Base-by-base conservation (phyloP, 1,140 invertebrate species). In the Drosophila dunni region DNA sequence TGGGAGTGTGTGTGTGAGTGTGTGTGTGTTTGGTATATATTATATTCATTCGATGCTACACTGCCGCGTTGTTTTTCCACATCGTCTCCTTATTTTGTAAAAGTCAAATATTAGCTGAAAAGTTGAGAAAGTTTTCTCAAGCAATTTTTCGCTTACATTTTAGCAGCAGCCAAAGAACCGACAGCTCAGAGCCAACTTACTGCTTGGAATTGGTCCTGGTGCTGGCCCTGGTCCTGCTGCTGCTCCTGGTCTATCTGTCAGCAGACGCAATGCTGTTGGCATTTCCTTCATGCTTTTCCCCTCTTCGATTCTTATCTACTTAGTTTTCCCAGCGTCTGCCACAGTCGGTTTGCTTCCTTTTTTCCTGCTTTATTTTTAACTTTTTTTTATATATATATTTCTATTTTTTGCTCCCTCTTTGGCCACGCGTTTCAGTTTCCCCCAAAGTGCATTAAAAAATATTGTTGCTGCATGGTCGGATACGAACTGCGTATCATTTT, bases 81-180 rank as follows among this genome's bases (percentile, higher is more conserved):
- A 90, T 88, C 84, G 83, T 78, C 84, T 90, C 73, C 84, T 89
- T 89, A 88, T 88, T 88, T 88, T 84, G 81, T 68, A 73, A 89
- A 89, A 89, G 84, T 90, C 84, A 89, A 89, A 89, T 89, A 89
- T 89, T 89, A 89, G 84, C 84, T 89, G 84, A 89, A 89, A 89
- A 89, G 84, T 89, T 89, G 84, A 90, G 81, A 89, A 89, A 89
- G 85, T 89, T 89, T 90, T 90, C 84, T 73, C 84, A 90, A 89
- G 84, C 84, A 89, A 89, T 89, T 89, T 89, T 89, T 79, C 85
- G 78, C 85, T 88, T 88, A 89, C 84, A 89, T 88, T 88, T 89
- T 89, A 78, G 67, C 67, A 70, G 34, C 29, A 20, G 33, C 57
- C 46, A 24, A 11, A 42, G 74, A 17, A 42, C 20, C 48, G 42